phyloP scores from a whole-genome alignment of 2,888 invertebrate genomes.

The Erpobdella octoculata region DNA sequence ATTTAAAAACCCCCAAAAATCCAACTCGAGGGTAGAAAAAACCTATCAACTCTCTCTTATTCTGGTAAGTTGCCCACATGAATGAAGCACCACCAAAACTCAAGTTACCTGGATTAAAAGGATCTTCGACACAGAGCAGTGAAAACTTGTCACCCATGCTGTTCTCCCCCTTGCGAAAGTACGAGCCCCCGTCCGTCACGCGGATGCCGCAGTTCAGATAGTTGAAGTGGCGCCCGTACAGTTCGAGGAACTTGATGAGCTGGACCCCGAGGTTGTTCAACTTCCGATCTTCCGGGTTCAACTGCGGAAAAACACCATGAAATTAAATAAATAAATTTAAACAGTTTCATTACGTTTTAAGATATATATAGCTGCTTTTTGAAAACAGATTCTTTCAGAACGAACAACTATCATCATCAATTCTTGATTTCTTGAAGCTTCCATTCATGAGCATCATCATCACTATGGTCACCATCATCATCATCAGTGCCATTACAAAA shows the following conservation, averaged over 20 bases:
- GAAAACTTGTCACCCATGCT: slow-evolving; percentile 86
- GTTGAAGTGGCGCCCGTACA: slow-evolving; percentile 86
- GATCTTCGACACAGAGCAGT: slow-evolving; percentile 92
- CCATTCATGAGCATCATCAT: too few species aligned
- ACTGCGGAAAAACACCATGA: too few species aligned
- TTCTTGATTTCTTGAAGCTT: too few species aligned
- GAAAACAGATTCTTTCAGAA: too few species aligned
- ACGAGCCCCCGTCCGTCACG: slow-evolving; percentile 83
- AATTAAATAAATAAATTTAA: too few species aligned
- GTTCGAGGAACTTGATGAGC: slow-evolving; percentile 90
- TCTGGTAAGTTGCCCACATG: neutral
- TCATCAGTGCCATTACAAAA: too few species aligned
- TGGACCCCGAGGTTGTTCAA: slow-evolving; percentile 76
- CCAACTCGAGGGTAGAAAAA: neutral
- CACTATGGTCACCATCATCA: too few species aligned
- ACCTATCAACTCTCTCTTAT: neutral
- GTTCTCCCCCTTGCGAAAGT: slow-evolving; percentile 85
- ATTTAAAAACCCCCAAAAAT: too few species aligned
- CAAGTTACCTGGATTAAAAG: slow-evolving; percentile 65
- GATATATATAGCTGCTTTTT: too few species aligned
- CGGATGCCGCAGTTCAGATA: slow-evolving; percentile 87
- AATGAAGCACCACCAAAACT: neutral
- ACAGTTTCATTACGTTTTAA: too few species aligned
- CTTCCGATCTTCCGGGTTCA: slow-evolving; percentile 30
- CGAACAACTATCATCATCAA: too few species aligned